Evolutionary conservation across 2,797 vertebrate species (phyloP).

Genomic region (Neosilurus mollespiculum): DNA sequence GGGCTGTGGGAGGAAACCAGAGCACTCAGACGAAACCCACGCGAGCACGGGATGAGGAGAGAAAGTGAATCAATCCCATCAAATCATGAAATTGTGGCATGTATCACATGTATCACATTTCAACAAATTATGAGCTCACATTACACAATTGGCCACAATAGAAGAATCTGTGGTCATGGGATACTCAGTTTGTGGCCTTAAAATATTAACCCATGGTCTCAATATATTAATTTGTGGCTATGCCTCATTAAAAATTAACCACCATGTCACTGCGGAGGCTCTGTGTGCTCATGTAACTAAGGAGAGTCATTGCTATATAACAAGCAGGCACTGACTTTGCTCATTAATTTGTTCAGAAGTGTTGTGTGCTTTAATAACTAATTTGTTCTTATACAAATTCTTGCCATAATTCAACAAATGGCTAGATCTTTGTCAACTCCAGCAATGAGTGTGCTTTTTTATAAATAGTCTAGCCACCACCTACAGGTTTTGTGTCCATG

Average conservation of each 20-base stretch:
- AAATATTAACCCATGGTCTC: not conserved
- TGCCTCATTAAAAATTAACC: not conserved
- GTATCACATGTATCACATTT: not conserved
- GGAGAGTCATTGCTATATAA: not conserved
- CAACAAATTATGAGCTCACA: not conserved
- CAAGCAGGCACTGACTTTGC: constrained; percentile 19
- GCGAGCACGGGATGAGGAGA: no score
- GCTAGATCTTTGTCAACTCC: constrained; percentile 3
- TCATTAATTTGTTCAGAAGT: constrained; percentile 15
- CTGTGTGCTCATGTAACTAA: not conserved
- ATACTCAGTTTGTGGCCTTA: not conserved
- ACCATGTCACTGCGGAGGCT: not conserved
- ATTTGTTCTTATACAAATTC: constrained; percentile 8
- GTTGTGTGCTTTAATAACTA: not conserved
- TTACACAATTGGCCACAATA: not conserved
- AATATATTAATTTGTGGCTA: constrained; percentile 10
- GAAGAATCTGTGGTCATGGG: not conserved
- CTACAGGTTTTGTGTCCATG: constrained; percentile 6
- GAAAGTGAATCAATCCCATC: not conserved
- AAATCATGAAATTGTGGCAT: not conserved
- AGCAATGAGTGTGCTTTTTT: constrained; percentile 21
- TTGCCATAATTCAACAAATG: constrained; percentile 38
- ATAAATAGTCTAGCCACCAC: constrained; percentile 24
- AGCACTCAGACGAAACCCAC: no score
- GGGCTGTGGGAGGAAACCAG: no score